Evolutionary conservation across 2,888 invertebrate species (phyloP).

Genomic region (Nephrotoma flavescens): DNA sequence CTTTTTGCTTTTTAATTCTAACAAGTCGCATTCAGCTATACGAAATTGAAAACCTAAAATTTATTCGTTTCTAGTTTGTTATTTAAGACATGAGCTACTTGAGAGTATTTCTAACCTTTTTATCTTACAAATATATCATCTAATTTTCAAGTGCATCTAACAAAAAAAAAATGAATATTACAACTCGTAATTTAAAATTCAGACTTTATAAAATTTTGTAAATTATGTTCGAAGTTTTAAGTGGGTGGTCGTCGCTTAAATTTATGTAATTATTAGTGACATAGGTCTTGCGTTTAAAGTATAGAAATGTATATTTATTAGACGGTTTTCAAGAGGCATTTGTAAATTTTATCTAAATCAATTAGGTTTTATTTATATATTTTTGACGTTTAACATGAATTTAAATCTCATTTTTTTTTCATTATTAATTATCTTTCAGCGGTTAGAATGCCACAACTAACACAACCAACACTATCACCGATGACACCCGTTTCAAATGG

Average conservation of each 20-base stretch:
- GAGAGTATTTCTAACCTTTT: constrained; percentile 1
- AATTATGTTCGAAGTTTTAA: not conserved
- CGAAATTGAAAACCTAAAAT: not conserved
- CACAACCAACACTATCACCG: constrained; percentile 15
- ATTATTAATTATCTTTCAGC: not conserved
- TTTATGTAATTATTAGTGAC: not conserved
- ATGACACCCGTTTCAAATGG: constrained; percentile 15
- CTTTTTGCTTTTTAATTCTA: not conserved
- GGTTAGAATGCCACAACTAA: constrained; percentile 23
- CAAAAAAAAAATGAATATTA: not conserved
- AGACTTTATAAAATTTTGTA: not conserved
- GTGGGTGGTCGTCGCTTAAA: not conserved
- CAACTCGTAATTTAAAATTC: not conserved
- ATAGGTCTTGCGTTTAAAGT: not conserved
- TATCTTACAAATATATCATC: not conserved
- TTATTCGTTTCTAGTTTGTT: not conserved
- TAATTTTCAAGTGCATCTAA: not conserved
- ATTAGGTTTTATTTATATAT: not conserved
- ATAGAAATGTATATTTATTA: not conserved
- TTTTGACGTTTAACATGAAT: not conserved
- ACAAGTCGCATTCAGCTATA: not conserved
- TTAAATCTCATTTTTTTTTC: not conserved
- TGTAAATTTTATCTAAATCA: not conserved
- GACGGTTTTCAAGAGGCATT: not conserved
- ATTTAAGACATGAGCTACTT: constrained; percentile 1